These are phyloP conservation scores for Eupeodes luniger DNA, from an alignment of 2,888 invertebrate species.

Conservation along the genomic window DNA sequence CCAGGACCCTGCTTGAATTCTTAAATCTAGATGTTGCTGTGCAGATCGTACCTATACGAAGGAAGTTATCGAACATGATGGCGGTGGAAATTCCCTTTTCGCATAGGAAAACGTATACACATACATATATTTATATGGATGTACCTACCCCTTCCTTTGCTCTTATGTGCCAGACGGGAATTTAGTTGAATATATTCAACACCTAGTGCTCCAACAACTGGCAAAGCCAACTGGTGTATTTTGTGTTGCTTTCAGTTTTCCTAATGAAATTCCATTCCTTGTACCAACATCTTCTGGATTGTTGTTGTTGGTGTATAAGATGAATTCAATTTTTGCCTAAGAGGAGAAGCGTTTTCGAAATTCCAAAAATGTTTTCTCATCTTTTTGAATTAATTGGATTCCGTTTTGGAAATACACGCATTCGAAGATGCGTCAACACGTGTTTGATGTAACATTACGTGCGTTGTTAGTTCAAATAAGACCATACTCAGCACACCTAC, in stretches of 20 bases:
- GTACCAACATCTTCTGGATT: too few species aligned
- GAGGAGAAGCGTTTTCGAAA: constrained; percentile 5
- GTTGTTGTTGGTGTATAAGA: not conserved
- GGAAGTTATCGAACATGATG: not conserved
- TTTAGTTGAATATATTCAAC: constrained; percentile 28
- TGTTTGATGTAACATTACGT: constrained; percentile 8
- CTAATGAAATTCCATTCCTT: constrained; percentile 16
- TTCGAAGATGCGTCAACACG: constrained; percentile 10
- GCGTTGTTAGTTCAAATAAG: constrained; percentile 1
- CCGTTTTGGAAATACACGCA: constrained; percentile 13
- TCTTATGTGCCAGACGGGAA: constrained; percentile 14
- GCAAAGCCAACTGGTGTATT: constrained; percentile 10
- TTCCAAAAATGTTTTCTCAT: constrained; percentile 16
- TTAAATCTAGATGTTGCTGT: not conserved
- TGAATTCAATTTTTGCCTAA: constrained; percentile 23
- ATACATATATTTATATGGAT: too few species aligned
- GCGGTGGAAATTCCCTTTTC: not conserved
- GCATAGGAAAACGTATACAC: not conserved
- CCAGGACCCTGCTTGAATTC: constrained; percentile 20
- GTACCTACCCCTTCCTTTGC: not conserved
- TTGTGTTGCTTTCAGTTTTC: constrained; percentile 22
- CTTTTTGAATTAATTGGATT: constrained; percentile 34
- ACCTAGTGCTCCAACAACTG: not conserved
- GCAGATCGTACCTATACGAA: not conserved
- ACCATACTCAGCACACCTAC: not conserved